A percentile compares a stretch with the other conserved stretches of the same genome.
Conservation (phyloP, 2,888 invertebrate species). For the Philereme vetulata region DNA sequence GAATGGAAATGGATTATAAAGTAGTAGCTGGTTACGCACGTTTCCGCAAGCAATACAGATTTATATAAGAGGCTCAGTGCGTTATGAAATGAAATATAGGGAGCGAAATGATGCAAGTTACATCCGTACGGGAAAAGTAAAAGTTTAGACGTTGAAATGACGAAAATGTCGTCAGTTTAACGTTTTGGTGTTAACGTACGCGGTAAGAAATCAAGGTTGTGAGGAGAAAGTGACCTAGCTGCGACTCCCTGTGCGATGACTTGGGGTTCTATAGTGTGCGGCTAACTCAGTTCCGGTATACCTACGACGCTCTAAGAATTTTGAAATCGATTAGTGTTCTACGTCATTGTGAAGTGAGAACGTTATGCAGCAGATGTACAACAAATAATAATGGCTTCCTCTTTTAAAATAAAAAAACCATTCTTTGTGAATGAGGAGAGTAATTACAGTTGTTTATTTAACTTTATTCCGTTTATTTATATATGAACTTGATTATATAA, state of each 20-base stretch:
- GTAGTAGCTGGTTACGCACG: constrained; percentile 33
- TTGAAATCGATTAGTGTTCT: constrained; percentile 26
- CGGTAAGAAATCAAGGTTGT: constrained; percentile 80
- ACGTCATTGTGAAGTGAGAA: constrained; percentile 13
- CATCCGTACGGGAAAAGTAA: constrained; percentile 70
- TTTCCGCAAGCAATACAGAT: constrained; percentile 41
- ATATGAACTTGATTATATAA: too few relatives aligned
- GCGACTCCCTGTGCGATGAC: constrained; percentile 51
- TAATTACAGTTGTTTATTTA: too few relatives aligned
- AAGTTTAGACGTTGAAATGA: constrained; percentile 65
- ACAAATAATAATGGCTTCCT: too few relatives aligned
- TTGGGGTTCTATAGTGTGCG: constrained; percentile 46
- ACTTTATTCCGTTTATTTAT: too few relatives aligned
- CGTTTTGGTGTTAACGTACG: constrained; percentile 65
- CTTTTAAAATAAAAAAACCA: too few relatives aligned
- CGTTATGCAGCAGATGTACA: too few relatives aligned
- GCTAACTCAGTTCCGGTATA: constrained; percentile 36
- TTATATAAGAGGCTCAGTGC: constrained; percentile 45
- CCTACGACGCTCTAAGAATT: constrained; percentile 25
- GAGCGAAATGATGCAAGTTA: constrained; percentile 44
- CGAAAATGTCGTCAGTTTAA: constrained; percentile 68
- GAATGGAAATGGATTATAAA: constrained; percentile 29
- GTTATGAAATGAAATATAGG: constrained; percentile 53
- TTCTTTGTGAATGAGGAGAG: too few relatives aligned
- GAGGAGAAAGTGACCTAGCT: constrained; percentile 78